These are phyloP conservation scores for Neuroterus valhalla DNA, from an alignment of 1,140 invertebrate genomes.

Conservation along the genomic window DNA sequence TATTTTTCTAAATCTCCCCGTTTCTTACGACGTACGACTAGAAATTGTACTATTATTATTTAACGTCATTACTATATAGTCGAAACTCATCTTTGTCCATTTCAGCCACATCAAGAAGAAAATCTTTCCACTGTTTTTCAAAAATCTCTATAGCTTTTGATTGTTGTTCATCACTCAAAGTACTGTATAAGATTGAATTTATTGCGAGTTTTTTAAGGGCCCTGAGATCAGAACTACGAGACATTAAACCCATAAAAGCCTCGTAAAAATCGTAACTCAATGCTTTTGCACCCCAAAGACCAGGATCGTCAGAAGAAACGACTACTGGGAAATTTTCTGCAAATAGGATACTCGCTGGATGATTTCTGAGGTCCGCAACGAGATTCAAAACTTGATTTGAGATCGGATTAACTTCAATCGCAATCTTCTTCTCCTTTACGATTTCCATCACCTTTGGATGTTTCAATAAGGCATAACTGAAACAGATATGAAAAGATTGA, in stretches of 20 bases:
- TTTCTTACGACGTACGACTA: no score
- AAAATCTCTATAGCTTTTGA: constrained; percentile 18
- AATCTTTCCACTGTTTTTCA: constrained; percentile 30
- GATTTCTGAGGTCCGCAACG: constrained; percentile 86
- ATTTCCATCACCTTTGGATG: constrained; percentile 83
- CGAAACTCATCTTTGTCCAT: no score
- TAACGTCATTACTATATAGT: no score
- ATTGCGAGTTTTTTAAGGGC: constrained; percentile 86
- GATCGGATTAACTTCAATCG: constrained; percentile 88
- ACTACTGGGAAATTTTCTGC: constrained; percentile 79
- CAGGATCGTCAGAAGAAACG: constrained; percentile 87
- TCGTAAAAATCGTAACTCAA: constrained; percentile 90
- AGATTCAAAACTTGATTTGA: constrained; percentile 86
- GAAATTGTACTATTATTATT: no score
- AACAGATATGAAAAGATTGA: constrained; percentile 20
- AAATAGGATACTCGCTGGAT: constrained; percentile 83
- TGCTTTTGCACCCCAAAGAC: constrained; percentile 83
- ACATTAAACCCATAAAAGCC: constrained; percentile 86
- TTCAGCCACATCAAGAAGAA: no score
- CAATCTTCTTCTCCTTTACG: constrained; percentile 80
- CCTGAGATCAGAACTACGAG: constrained; percentile 80
- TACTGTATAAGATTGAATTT: constrained; percentile 84
- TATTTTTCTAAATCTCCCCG: no score
- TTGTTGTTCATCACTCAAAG: constrained; percentile 63
- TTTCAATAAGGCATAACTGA: constrained; percentile 83